phyloP scores from a whole-genome alignment of 2,113 vertebrate species.

The Pseudolaguvia tuberculata region DNA sequence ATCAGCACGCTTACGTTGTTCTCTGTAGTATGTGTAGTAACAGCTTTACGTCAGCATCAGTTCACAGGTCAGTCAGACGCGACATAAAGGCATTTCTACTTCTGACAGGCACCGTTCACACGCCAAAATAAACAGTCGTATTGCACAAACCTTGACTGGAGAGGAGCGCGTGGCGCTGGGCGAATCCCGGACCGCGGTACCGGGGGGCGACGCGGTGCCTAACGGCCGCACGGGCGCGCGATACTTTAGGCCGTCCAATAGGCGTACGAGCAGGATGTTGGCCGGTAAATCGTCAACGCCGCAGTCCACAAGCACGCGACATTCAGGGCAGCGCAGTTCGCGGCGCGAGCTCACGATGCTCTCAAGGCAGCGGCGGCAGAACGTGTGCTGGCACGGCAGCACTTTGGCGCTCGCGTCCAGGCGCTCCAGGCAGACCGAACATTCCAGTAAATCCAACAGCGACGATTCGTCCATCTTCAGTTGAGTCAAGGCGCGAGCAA shows the following conservation, averaged over 20 bases:
- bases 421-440: slow-evolving; percentile 91
- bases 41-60: neutral
- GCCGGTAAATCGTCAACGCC: slow-evolving; percentile 90
- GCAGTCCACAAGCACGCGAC: slow-evolving; percentile 90
- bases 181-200: slow-evolving; percentile 73
- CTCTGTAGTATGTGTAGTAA: neutral
- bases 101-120: neutral
- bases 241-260: slow-evolving; percentile 88
- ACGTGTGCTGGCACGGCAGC: slow-evolving; percentile 93
- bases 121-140: neutral
- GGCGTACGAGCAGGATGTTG: slow-evolving; percentile 87
- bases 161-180: slow-evolving; percentile 74
- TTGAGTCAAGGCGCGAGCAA: slow-evolving; percentile 53
- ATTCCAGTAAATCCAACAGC: slow-evolving; percentile 90
- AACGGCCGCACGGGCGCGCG: slow-evolving; percentile 64
- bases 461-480: slow-evolving; percentile 90
- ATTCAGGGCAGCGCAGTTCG: slow-evolving; percentile 93
- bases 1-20: neutral
- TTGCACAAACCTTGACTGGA: slow-evolving; percentile 75
- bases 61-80: neutral
- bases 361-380: slow-evolving; percentile 93
- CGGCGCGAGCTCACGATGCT: slow-evolving; percentile 89
- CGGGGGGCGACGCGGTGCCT: slow-evolving; percentile 69
- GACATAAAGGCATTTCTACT: neutral
- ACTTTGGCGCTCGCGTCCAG: slow-evolving; percentile 91